Evolutionary conservation across 2,888 invertebrate species (phyloP).

Genomic region (Eupithecia inturbata): DNA sequence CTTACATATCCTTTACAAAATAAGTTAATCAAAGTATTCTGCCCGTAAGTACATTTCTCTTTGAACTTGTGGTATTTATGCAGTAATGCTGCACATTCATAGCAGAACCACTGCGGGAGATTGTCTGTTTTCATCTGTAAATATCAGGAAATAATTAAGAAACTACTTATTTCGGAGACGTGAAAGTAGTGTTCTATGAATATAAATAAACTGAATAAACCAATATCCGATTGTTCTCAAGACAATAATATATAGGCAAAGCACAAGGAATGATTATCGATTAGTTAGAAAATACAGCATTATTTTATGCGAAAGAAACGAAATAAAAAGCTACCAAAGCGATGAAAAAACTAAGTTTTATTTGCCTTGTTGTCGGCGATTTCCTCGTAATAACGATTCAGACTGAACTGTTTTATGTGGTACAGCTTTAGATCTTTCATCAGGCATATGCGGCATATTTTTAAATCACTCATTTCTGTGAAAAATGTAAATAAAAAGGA

Average conservation of each 20-base stretch:
- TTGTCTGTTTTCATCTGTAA: constrained; percentile 49
- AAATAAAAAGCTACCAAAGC: not conserved
- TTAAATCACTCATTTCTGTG: constrained; percentile 53
- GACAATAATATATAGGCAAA: not conserved
- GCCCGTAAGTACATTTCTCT: constrained; percentile 66
- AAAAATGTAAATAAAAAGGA: constrained; percentile 6
- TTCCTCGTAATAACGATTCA: constrained; percentile 62
- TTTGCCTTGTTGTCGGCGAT: constrained; percentile 62
- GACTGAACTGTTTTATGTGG: constrained; percentile 53
- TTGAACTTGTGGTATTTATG: constrained; percentile 72
- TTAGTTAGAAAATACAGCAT: not conserved
- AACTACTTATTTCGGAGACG: not conserved
- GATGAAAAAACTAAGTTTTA: constrained; percentile 31
- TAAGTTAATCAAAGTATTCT: constrained; percentile 60
- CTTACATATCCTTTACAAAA: constrained; percentile 57
- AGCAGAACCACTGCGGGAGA: constrained; percentile 68
- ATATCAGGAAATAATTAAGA: constrained; percentile 2
- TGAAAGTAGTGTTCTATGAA: not conserved
- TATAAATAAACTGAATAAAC: not conserved
- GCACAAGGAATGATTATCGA: not conserved
- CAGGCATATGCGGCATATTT: constrained; percentile 63
- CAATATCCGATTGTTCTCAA: not conserved
- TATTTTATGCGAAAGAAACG: not conserved
- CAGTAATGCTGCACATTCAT: constrained; percentile 66
- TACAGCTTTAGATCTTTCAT: constrained; percentile 59